A percentile compares a stretch with the other conserved stretches of the same genome.
Conservation (phyloP, 2,888 invertebrate genomes). For the Morpho helenor region DNA sequence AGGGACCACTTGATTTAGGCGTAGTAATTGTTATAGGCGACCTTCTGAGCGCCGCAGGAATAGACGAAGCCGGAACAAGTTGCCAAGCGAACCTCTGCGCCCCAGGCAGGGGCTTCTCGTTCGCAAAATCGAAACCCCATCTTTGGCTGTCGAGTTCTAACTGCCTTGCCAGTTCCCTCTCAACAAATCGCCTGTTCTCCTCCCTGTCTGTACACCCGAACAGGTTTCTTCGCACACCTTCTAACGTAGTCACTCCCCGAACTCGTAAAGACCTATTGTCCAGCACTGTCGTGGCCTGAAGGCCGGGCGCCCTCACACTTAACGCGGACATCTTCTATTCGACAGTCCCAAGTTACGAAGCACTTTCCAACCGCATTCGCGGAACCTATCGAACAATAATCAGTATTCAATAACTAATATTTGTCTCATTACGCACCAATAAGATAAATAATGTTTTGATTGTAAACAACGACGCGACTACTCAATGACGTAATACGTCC, state of each 20-base stretch:
- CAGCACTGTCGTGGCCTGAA: slow-evolving; percentile 60
- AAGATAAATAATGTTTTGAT: slow-evolving; percentile 47
- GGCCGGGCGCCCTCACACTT: slow-evolving; percentile 75
- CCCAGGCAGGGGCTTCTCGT: slow-evolving; percentile 76
- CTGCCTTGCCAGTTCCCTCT: slow-evolving; percentile 80
- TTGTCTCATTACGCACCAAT: slow-evolving; percentile 67
- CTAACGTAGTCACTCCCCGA: slow-evolving; percentile 69
- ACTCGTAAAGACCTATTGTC: slow-evolving; percentile 65
- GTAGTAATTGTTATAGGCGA: slow-evolving; percentile 61
- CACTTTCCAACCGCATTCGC: slow-evolving; percentile 70
- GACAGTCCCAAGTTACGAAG: slow-evolving; percentile 46
- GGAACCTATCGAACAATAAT: slow-evolving; percentile 63
- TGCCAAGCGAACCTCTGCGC: slow-evolving; percentile 76
- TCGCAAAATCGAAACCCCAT: slow-evolving; percentile 85
- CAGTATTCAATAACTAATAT: slow-evolving; percentile 36
- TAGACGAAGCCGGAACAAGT: slow-evolving; percentile 61
- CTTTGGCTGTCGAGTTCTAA: slow-evolving; percentile 78
- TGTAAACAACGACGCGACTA: slow-evolving; percentile 63
- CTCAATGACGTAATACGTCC: slow-evolving; percentile 40
- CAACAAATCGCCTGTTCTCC: slow-evolving; percentile 81
- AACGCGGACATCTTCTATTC: slow-evolving; percentile 76
- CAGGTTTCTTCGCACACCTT: slow-evolving; percentile 79
- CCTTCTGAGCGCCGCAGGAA: slow-evolving; percentile 63
- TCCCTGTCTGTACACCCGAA: slow-evolving; percentile 84
- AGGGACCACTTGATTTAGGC: slow-evolving; percentile 46